phyloP scores from a whole-genome alignment of 2,888 invertebrate species.

The Listrodromus nycthemerus region DNA sequence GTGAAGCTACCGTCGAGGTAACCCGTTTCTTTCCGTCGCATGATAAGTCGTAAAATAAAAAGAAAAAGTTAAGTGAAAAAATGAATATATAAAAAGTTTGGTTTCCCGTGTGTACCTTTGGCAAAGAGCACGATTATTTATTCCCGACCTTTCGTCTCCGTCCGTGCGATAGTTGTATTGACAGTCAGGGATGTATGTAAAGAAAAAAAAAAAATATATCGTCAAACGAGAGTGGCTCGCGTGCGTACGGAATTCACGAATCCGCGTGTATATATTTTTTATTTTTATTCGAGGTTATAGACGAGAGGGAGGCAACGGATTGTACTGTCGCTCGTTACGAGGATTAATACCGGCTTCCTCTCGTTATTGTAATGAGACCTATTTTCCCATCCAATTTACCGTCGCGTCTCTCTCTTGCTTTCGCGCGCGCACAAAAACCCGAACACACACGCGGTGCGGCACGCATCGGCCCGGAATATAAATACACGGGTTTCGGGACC shows the following conservation, averaged over 20 bases:
- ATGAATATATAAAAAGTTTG: not conserved
- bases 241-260: slow-evolving; percentile 9
- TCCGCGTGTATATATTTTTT: slow-evolving; percentile 20
- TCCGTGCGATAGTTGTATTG: not conserved
- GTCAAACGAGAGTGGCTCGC: not conserved
- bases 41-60: not conserved
- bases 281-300: slow-evolving; percentile 25
- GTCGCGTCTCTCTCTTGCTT: slow-evolving; percentile 9
- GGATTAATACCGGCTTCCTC: slow-evolving; percentile 49
- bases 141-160: not conserved
- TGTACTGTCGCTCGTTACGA: slow-evolving; percentile 54
- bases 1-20: not conserved
- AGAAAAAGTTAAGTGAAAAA: not conserved
- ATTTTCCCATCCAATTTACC: slow-evolving; percentile 53
- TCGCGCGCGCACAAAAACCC: not conserved
- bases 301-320: not conserved
- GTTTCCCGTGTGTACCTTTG: slow-evolving; percentile 2
- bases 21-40: not conserved
- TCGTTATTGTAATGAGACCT: slow-evolving; percentile 62
- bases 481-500: not conserved
- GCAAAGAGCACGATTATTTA: slow-evolving; percentile 32
- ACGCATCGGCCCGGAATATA: slow-evolving; percentile 3
- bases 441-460: not conserved
- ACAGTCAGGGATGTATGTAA: not conserved
- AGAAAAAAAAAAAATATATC: too few species aligned